phyloP scores from a whole-genome alignment of 2,113 vertebrate species.

The Sardina pilchardus region DNA sequence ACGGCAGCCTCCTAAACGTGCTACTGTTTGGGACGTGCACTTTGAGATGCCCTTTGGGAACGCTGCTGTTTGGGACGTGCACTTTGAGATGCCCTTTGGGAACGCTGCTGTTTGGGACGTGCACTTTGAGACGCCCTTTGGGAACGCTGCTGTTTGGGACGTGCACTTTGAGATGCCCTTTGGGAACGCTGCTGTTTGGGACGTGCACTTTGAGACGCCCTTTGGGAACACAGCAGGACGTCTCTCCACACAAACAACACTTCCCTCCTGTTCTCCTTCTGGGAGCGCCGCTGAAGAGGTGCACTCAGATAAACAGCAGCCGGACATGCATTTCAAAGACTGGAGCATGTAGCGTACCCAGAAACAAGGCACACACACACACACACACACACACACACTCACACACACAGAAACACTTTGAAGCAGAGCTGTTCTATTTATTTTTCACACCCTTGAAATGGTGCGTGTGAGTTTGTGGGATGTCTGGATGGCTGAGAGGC shows the following conservation, averaged over 20 bases:
- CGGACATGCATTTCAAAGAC: not conserved
- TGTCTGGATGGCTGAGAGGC: not conserved
- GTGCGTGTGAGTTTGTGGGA: not conserved
- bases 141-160: not conserved
- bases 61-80: not conserved
- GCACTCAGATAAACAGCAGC: not conserved
- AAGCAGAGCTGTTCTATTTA: not conserved
- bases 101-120: not conserved
- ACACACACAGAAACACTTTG: not conserved
- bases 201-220: not conserved
- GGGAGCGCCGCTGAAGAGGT: not conserved
- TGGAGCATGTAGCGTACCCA: not conserved
- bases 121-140: conserved; percentile 1
- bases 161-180: conserved; percentile 2
- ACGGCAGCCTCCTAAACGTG: not conserved
- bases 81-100: conserved; percentile 2
- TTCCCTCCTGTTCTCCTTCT: not conserved
- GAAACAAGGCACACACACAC: not conserved
- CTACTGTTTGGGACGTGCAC: not conserved
- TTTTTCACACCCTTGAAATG: not conserved
- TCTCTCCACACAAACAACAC: not conserved
- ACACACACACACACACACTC: too few species aligned
- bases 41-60: conserved; percentile 3
- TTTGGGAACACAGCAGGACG: not conserved
- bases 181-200: not conserved